Percentiles rank a stretch among this genome's conserved stretches.
These are phyloP conservation scores for Aradophagus sp. DNA, from an alignment of 1,140 invertebrate genomes.

Conservation along the genomic window DNA sequence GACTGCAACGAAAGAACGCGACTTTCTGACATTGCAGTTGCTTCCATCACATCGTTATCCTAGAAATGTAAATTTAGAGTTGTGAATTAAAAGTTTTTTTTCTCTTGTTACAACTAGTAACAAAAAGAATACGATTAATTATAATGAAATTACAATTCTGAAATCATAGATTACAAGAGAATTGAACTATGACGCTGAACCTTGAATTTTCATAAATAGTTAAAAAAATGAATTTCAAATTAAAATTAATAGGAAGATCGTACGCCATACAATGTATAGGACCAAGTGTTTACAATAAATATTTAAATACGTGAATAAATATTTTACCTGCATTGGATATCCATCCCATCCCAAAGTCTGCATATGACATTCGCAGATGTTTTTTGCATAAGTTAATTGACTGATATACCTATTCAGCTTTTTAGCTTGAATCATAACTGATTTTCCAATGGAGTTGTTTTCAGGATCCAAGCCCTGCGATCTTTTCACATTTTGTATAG, in stretches of 20 bases:
- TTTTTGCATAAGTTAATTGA: conserved; percentile 89
- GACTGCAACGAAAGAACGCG: conserved; percentile 79
- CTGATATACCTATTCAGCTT: conserved; percentile 85
- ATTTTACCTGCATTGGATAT: conserved; percentile 77
- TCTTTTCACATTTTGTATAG: conserved; percentile 90
- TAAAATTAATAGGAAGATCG: too few species aligned
- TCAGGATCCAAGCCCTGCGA: conserved; percentile 86
- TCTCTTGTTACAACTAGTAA: too few species aligned
- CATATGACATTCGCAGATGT: conserved; percentile 87
- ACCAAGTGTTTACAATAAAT: too few species aligned
- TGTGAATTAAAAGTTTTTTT: neutral
- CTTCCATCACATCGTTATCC: conserved; percentile 64
- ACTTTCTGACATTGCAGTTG: conserved; percentile 59
- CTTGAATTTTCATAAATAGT: too few species aligned
- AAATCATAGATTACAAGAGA: too few species aligned
- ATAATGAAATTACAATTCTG: too few species aligned
- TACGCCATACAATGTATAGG: too few species aligned
- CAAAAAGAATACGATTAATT: too few species aligned
- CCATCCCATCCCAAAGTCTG: conserved; percentile 85
- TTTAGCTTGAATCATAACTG: conserved; percentile 82
- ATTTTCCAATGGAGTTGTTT: conserved; percentile 77
- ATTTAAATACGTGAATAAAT: too few species aligned
- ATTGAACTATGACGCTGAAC: too few species aligned
- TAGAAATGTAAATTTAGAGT: conserved; percentile 22
- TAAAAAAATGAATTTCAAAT: too few species aligned